Base-by-base conservation (phyloP, 2,113 vertebrate genomes). In the Phocoena phocoena region DNA sequence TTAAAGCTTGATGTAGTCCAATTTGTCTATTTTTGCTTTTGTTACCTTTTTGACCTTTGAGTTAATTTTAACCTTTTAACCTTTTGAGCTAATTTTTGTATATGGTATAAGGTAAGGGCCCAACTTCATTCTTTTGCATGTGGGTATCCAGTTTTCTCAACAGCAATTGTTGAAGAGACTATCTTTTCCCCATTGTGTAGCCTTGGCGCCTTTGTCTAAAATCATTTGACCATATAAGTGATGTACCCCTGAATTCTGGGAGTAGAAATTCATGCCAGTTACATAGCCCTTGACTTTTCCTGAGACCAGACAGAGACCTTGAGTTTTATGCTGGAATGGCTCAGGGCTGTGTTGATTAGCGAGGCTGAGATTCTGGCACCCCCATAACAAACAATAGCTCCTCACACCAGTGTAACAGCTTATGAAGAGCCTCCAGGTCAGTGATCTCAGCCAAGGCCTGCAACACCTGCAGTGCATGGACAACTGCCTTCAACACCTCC, bases 391-490 rank as follows among this genome's bases (percentile, higher is more conserved):
- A n/a, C 4, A 90, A 58, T 1, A 53, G 33, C 58, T 90, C 28
- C 28, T 77, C 41, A 20, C 0, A 5, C 20, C 28, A n/a, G 26
- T 0, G 1, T 20, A 17, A 50, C 1, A 50, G 65, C 15, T 28
- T 63, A 21, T 3, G 17, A 44, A 53, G 14, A 21, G 12, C 53
- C 2, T 50, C 15, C 36, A n/a, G 41, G 65, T 8, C 50, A 65
- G 15, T 18, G 1, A 63, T 20, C 36, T 47, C 28, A 4, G n/a
- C 31, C 8, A 8, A 82, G 47, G 26, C 65, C 33, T 33, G 41
- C 1, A 13, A 38, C 21, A 74, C 21, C 3, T 8, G 0, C 1
- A 5, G 2, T 17, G 9, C 26, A 20, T 0, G 4, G 38, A 18
- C 77, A 76, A 2, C 74, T 0, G 3, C 74, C 5, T 53, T 10